A percentile compares a stretch with the other conserved stretches of the same genome.
Evolutionary conservation across 2,888 invertebrate species (phyloP).

Genomic region (Caradrina kadenii): DNA sequence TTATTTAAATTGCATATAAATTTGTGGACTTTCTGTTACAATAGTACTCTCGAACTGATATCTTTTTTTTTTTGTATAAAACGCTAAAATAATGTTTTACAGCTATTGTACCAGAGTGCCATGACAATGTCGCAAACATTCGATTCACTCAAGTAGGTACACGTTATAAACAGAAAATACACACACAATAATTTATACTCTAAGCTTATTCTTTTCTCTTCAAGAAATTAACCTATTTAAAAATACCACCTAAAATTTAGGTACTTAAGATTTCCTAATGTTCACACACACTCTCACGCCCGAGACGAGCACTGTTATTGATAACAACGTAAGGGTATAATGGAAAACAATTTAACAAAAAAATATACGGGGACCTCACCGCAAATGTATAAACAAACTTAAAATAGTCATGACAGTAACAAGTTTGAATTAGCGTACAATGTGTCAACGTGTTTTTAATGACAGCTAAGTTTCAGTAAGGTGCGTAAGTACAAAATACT

Average conservation of each 20-base stretch:
- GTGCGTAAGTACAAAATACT: conserved; percentile 46
- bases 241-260: conserved; percentile 85
- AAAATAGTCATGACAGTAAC: conserved; percentile 55
- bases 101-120: conserved; percentile 85
- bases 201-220: conserved; percentile 82
- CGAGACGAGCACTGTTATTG: conserved; percentile 69
- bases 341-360: conserved; percentile 80
- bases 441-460: conserved; percentile 14
- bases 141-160: conserved; percentile 76
- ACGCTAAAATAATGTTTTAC: conserved; percentile 86
- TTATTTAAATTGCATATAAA: conserved; percentile 90
- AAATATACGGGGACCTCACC: conserved; percentile 67
- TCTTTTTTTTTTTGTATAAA: conserved; percentile 87
- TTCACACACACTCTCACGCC: conserved; percentile 83
- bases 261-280: conserved; percentile 84
- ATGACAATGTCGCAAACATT: conserved; percentile 77
- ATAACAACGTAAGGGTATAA: conserved; percentile 77
- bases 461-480: conserved; percentile 11
- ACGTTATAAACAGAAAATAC: conserved; percentile 87
- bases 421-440: conserved; percentile 35
- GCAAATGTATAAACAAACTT: conserved; percentile 71
- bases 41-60: conserved; percentile 88
- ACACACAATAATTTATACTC: conserved; percentile 89
- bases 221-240: conserved; percentile 85
- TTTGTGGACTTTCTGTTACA: conserved; percentile 90